These are phyloP conservation scores for Eueides isabella DNA, from an alignment of 1,140 invertebrate genomes.

Conservation along the genomic window DNA sequence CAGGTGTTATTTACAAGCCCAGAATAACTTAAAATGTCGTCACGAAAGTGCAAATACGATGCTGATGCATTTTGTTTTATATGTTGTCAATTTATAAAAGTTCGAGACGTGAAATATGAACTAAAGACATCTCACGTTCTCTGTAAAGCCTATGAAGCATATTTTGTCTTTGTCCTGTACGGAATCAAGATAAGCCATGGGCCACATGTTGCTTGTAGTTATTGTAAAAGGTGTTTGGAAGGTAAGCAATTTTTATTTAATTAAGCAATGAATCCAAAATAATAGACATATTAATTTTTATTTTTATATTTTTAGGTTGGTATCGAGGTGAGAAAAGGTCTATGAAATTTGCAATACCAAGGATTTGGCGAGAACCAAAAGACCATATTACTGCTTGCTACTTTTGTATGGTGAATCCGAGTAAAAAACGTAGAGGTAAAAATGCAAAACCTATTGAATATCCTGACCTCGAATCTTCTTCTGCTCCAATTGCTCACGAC, in stretches of 20 bases:
- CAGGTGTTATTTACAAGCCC: conserved; percentile 41
- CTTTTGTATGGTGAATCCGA: conserved; percentile 47
- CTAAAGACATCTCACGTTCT: too few species aligned
- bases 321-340: conserved; percentile 35
- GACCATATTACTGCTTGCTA: conserved; percentile 42
- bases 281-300: conserved; percentile 33
- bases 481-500: conserved; percentile 40
- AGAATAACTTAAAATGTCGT: conserved; percentile 38
- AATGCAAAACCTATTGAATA: conserved; percentile 43
- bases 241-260: conserved; percentile 21
- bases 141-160: conserved; percentile 14
- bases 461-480: conserved; percentile 41
- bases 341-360: conserved; percentile 45
- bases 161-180: too few species aligned
- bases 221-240: conserved; percentile 45
- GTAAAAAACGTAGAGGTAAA: conserved; percentile 42
- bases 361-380: conserved; percentile 37
- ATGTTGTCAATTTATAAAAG: conserved; percentile 46
- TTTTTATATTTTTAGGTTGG: conserved; percentile 15
- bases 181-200: conserved; percentile 34
- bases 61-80: conserved; percentile 42
- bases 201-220: conserved; percentile 42
- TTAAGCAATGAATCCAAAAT: too few species aligned
- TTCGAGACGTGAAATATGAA: conserved; percentile 41
- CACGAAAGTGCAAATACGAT: conserved; percentile 39